Evolutionary conservation across 2,888 invertebrate genomes (phyloP).

Genomic region (Empis livida): DNA sequence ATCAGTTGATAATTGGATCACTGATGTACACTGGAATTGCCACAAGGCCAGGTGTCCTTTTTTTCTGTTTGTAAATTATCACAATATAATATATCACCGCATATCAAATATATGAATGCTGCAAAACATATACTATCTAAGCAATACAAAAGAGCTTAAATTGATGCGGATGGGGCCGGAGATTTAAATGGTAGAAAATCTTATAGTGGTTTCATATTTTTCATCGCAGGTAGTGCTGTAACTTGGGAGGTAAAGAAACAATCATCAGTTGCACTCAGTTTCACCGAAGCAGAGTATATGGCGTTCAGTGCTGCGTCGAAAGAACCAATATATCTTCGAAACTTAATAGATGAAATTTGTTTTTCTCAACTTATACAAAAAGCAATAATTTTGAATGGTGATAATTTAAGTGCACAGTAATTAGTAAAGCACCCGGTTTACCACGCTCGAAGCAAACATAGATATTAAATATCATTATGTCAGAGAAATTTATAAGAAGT

Average conservation of each 20-base stretch:
- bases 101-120: conserved; percentile 7
- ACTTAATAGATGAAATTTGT: background rate
- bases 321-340: conserved; percentile 6
- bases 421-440: background rate
- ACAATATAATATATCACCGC: conserved; percentile 8
- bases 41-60: conserved; percentile 9
- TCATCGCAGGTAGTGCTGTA: background rate
- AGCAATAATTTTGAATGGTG: background rate
- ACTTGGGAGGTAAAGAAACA: conserved; percentile 7
- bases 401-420: conserved; percentile 1
- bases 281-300: conserved; percentile 7
- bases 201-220: background rate
- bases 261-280: conserved; percentile 4
- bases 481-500: conserved; percentile 4
- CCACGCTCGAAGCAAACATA: conserved; percentile 5
- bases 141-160: conserved; percentile 3
- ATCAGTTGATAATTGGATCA: conserved; percentile 10
- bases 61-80: conserved; percentile 6
- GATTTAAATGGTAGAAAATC: conserved; percentile 1
- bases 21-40: conserved; percentile 10
- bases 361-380: background rate
- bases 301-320: conserved; percentile 7
- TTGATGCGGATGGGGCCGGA: conserved; percentile 8
- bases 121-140: conserved; percentile 9
- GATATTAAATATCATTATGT: conserved; percentile 10